Conservation (phyloP, 2,113 vertebrate species). For the Dromaius novaehollandiae region DNA sequence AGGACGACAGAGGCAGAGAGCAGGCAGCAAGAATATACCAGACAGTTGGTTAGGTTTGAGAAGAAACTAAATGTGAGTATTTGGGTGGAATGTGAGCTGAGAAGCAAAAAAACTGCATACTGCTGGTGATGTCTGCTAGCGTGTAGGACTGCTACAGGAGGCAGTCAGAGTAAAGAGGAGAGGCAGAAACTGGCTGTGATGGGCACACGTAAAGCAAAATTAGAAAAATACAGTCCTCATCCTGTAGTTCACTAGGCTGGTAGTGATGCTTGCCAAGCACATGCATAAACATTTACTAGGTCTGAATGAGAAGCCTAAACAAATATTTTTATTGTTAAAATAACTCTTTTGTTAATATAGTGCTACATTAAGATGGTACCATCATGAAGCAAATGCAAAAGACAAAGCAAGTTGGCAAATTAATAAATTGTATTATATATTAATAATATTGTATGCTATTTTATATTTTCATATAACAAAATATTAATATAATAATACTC, state of each 20-base stretch:
- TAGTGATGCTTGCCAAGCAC: not conserved
- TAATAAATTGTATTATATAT: too few relatives aligned
- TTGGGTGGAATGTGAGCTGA: not conserved
- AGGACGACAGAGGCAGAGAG: not conserved
- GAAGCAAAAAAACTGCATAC: not conserved
- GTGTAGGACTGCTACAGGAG: not conserved
- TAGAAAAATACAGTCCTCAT: not conserved
- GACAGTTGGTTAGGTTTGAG: accelerated
- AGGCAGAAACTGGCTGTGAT: too few relatives aligned
- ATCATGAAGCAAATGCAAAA: not conserved
- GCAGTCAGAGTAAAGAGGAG: not conserved
- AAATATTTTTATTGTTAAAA: not conserved
- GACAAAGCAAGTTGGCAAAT: not conserved
- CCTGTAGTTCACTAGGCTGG: not conserved
- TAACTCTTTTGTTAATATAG: not conserved
- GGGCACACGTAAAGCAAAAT: not conserved
- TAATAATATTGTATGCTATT: too few relatives aligned
- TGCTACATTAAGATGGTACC: not conserved
- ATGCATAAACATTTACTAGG: accelerated
- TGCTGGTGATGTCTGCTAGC: not conserved
- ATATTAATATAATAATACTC: too few relatives aligned
- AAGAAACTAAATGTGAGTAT: not conserved
- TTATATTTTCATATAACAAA: too few relatives aligned
- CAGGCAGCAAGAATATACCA: not conserved
- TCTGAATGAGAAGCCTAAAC: not conserved